These are phyloP conservation scores for Alfaro cultratus DNA, from an alignment of 2,797 vertebrate genomes.

Conservation along the genomic window DNA sequence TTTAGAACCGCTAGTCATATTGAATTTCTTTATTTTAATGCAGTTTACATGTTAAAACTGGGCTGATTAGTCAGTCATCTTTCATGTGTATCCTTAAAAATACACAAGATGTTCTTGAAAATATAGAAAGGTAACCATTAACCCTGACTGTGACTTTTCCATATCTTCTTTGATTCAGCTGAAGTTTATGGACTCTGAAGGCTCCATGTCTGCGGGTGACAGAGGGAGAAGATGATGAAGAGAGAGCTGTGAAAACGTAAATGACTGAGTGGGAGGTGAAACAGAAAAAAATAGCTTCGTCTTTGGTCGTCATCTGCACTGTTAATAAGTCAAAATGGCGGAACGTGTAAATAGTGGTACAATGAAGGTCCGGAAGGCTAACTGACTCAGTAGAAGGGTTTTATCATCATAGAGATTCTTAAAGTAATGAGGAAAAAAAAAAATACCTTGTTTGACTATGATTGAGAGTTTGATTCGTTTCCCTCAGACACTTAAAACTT, in stretches of 20 bases:
- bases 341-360: slow-evolving; percentile 65
- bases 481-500: background rate
- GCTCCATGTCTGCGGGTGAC: slow-evolving; percentile 34
- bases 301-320: slow-evolving; percentile 58
- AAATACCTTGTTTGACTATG: background rate
- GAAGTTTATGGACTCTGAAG: slow-evolving; percentile 11
- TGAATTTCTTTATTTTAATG: background rate
- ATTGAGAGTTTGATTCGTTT: background rate
- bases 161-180: background rate
- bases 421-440: slow-evolving; percentile 38
- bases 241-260: slow-evolving; percentile 52
- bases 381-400: slow-evolving; percentile 61
- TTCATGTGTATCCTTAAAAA: background rate
- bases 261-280: slow-evolving; percentile 55
- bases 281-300: slow-evolving; percentile 58
- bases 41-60: background rate
- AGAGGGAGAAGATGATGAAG: slow-evolving; percentile 43
- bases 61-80: background rate
- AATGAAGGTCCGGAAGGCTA: slow-evolving; percentile 61
- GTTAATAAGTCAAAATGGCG: slow-evolving; percentile 65
- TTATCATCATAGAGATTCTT: slow-evolving; percentile 56
- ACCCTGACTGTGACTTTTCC: background rate
- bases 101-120: background rate
- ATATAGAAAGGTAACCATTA: background rate
- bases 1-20: background rate